A percentile compares a stretch with the other conserved stretches of the same genome.
These are phyloP conservation scores for Drosophila paucipuncta DNA, from an alignment of 2,888 invertebrate genomes.

Conservation along the genomic window DNA sequence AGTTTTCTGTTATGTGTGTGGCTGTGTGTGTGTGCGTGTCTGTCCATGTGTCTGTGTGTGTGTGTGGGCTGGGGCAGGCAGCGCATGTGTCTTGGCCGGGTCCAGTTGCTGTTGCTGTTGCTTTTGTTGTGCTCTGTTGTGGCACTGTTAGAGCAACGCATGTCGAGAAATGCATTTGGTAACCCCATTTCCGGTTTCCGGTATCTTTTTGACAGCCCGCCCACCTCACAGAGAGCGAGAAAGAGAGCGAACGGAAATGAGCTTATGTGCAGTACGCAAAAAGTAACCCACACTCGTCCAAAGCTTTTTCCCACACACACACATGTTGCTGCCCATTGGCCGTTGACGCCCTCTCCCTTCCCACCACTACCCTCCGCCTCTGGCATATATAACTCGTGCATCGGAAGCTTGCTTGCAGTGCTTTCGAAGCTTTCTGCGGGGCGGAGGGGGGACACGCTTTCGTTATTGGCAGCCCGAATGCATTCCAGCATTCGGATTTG, in stretches of 20 bases:
- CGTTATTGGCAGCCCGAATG: constrained; percentile 33
- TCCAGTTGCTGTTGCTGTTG: constrained; percentile 15
- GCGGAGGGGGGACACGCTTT: constrained; percentile 17
- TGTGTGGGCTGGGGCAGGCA: constrained; percentile 7
- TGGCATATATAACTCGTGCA: background rate
- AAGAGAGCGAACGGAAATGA: constrained; percentile 62
- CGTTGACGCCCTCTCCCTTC: background rate
- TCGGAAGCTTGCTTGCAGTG: constrained; percentile 53
- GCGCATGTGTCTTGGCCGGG: constrained; percentile 36
- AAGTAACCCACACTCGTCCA: constrained; percentile 37
- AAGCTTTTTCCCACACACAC: constrained; percentile 68
- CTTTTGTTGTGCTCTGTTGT: constrained; percentile 59
- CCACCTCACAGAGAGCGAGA: constrained; percentile 49
- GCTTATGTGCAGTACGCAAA: constrained; percentile 51
- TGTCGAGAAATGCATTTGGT: constrained; percentile 72
- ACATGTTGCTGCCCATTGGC: constrained; percentile 38
- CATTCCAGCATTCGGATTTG: constrained; percentile 31
- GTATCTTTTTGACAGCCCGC: constrained; percentile 64
- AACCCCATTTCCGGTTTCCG: constrained; percentile 78
- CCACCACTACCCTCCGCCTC: background rate
- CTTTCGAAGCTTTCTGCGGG: constrained; percentile 55
- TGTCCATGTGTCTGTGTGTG: background rate
- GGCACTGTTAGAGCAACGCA: constrained; percentile 70
- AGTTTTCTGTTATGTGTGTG: constrained; percentile 29
- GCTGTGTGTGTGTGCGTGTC: constrained; percentile 6